phyloP scores from a whole-genome alignment of 2,113 vertebrate species.

The Labrus mixtus region DNA sequence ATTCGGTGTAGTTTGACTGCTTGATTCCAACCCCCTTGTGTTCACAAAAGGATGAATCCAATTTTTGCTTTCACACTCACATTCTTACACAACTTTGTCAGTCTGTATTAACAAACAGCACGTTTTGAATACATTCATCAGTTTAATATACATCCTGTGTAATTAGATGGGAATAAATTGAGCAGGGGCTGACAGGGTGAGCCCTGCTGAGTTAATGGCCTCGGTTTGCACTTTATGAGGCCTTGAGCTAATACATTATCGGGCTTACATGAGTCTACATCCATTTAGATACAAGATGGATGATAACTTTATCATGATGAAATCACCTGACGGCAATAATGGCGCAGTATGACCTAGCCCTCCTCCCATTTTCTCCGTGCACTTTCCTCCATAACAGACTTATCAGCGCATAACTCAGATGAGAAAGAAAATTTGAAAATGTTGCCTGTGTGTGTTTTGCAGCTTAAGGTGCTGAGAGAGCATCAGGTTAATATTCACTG shows the following conservation, averaged over 20 bases:
- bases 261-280: constrained; percentile 40
- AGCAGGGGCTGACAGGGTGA: constrained; percentile 6
- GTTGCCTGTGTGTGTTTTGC: constrained; percentile 47
- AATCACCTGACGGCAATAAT: constrained; percentile 54
- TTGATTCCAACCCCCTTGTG: background rate
- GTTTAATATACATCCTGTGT: constrained; percentile 20
- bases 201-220: constrained; percentile 39
- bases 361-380: constrained; percentile 38
- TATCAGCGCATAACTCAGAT: constrained; percentile 50
- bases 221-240: constrained; percentile 40
- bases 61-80: background rate
- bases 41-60: background rate
- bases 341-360: constrained; percentile 30
- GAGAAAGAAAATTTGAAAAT: constrained; percentile 58
- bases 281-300: constrained; percentile 58
- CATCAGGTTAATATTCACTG: constrained; percentile 73
- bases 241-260: constrained; percentile 50
- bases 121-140: constrained; percentile 4
- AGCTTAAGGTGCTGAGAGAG: constrained; percentile 59
- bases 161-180: constrained; percentile 23
- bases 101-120: constrained; percentile 9
- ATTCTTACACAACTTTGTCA: background rate
- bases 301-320: constrained; percentile 59
- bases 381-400: constrained; percentile 48
- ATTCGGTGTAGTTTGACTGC: background rate